phyloP scores from a whole-genome alignment of 37 sponge, comb jelly and placozoan genomes.

The Ephydatia muelleri region DNA sequence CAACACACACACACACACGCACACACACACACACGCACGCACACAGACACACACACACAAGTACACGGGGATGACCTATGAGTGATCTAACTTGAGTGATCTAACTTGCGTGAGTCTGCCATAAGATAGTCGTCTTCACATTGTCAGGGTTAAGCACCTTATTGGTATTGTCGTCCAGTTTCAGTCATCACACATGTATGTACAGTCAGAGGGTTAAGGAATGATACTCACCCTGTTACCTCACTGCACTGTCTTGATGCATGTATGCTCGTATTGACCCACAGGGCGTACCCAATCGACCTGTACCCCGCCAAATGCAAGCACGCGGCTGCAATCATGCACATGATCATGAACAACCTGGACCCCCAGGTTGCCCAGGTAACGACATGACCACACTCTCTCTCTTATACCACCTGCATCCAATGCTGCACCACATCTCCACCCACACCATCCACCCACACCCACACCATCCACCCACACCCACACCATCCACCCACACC shows the following conservation, averaged over 20 bases:
- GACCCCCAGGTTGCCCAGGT: slow-evolving; percentile 93
- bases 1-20: background rate
- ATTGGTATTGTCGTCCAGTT: no score
- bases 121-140: no score
- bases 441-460: no score
- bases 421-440: background rate
- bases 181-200: no score
- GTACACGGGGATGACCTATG: no score
- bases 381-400: no score
- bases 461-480: no score
- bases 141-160: no score
- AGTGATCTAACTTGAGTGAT: no score
- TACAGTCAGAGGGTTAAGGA: no score
- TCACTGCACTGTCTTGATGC: background rate
- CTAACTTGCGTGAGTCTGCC: no score
- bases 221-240: background rate
- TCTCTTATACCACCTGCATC: background rate
- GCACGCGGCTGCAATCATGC: slow-evolving; percentile 96
- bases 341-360: slow-evolving; percentile 99
- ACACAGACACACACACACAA: background rate
- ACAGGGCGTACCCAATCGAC: slow-evolving; percentile 89
- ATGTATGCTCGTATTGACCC: background rate
- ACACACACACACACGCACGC: no score
- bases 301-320: slow-evolving; percentile 78
- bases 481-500: background rate